Base-by-base conservation (phyloP, 1,140 invertebrate genomes). In the Euwallacea similis region DNA sequence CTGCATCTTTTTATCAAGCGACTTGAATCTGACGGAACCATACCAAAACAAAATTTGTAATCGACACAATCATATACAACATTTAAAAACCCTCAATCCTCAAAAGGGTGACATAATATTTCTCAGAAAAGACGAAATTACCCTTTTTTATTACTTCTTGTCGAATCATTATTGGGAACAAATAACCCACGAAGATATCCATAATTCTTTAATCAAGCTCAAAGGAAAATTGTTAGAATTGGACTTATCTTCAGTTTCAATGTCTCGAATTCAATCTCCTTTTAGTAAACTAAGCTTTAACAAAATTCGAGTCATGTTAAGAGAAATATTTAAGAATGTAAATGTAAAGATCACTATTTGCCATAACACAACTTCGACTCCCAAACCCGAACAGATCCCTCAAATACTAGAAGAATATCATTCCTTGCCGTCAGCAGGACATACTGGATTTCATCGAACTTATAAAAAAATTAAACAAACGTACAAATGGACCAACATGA, bases 401-500 rank as follows among this genome's bases (percentile, higher is more conserved):
- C 21, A 33, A 33, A 33, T 33, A 33, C 21, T 62, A 44, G 6
- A 13, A 9, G 60, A 62, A 44, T 33, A 44, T 33, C 60, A 62
- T 62, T 13, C 43, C 8, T 7, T 9, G 8, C 60, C 60, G 10
- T 44, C 42, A 7, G n/a, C 42, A 15, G 62, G 62, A 9, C 62
- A 65, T 33, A 11, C 15, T 10, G 62, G 62, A 0, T 53, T 53
- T 7, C n/a, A 54, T 54, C n/a, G 21, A 33, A 65, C 47, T 7
- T 53, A 53, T 53, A 68, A 68, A n/a, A 15, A 16, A 13, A 68
- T 68, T 13, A 68, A 53, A 42, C 7, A 60, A 68, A 43, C 7
- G 8, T 68, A 68, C 46, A 9, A 8, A 42, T 82, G 79, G 79
- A 53, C 60, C 42, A 76, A 73, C 41, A 79, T 82, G 71, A 69